A percentile compares a stretch with the other conserved stretches of the same genome.
Conservation (phyloP, 2,888 invertebrate species). For the Yponomeuta sedellus region DNA sequence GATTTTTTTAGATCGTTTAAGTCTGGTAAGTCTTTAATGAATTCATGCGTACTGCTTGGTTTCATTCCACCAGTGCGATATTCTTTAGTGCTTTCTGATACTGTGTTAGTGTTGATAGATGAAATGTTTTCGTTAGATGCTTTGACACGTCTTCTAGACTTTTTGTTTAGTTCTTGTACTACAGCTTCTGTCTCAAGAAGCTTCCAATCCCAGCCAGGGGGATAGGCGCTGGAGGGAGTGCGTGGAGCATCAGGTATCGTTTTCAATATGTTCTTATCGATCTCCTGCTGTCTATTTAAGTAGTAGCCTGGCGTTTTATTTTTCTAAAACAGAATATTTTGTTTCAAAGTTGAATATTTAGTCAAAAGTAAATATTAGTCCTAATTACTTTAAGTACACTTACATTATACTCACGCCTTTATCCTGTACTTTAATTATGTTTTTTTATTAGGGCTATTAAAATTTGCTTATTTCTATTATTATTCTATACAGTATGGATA, state of each 20-base stretch:
- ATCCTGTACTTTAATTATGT: no score
- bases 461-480: no score
- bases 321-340: conserved; percentile 76
- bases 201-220: conserved; percentile 84
- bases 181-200: conserved; percentile 71
- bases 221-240: conserved; percentile 82
- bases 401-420: no score
- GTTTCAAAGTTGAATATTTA: no score
- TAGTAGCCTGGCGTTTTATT: conserved; percentile 89
- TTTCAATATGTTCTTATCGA: conserved; percentile 83
- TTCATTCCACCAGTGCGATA: conserved; percentile 49
- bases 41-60: conserved; percentile 63
- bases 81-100: conserved; percentile 50
- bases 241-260: conserved; percentile 89
- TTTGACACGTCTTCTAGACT: conserved; percentile 55
- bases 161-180: conserved; percentile 60
- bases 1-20: conserved; percentile 43
- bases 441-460: no score
- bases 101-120: conserved; percentile 60
- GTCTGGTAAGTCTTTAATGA: conserved; percentile 62
- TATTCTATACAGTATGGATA: no score
- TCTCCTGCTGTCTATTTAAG: conserved; percentile 83
- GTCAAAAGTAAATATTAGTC: no score
- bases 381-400: no score
- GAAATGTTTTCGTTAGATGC: conserved; percentile 66